Evolutionary conservation across 2,888 invertebrate species (phyloP).

Genomic region (Tridacna gigas): DNA sequence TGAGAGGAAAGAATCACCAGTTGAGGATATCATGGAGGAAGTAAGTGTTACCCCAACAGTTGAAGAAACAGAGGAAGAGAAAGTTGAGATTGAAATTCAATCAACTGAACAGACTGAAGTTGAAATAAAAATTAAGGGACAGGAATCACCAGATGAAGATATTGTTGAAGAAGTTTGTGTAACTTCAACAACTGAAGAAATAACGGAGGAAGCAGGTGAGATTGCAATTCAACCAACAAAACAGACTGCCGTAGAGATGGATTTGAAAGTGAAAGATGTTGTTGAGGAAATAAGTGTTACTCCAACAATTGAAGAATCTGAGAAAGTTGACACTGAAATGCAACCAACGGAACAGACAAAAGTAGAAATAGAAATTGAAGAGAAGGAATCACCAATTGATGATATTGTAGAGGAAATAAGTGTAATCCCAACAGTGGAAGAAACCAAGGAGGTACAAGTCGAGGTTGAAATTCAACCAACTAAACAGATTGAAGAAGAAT

Average conservation of each 20-base stretch:
- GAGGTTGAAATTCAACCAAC: slow-evolving; percentile 39
- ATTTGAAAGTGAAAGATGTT: slow-evolving; percentile 32
- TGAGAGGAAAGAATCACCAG: slow-evolving; percentile 25
- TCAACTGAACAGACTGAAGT: slow-evolving; percentile 26
- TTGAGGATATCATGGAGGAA: slow-evolving; percentile 26
- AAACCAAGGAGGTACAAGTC: slow-evolving; percentile 32
- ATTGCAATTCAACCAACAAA: slow-evolving; percentile 24
- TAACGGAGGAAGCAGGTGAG: slow-evolving; percentile 31
- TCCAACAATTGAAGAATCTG: slow-evolving; percentile 28
- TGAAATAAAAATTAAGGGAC: slow-evolving; percentile 13
- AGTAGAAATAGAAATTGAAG: slow-evolving; percentile 22
- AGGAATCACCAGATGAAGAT: background rate
- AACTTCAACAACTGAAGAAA: slow-evolving; percentile 25
- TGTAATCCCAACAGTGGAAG: slow-evolving; percentile 27
- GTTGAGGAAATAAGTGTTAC: slow-evolving; percentile 21
- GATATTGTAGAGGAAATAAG: slow-evolving; percentile 33
- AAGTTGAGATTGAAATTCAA: slow-evolving; percentile 42
- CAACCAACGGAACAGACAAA: slow-evolving; percentile 38
- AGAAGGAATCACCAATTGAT: slow-evolving; percentile 20
- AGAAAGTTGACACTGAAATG: slow-evolving; percentile 24
- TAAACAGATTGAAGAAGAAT: too few relatives aligned
- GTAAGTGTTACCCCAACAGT: slow-evolving; percentile 30
- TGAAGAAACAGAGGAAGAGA: slow-evolving; percentile 35
- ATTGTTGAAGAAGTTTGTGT: slow-evolving; percentile 27
- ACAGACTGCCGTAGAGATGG: slow-evolving; percentile 30